These are phyloP conservation scores for Trichechus manatus DNA, from an alignment of 2,113 vertebrate species.

Conservation along the genomic window DNA sequence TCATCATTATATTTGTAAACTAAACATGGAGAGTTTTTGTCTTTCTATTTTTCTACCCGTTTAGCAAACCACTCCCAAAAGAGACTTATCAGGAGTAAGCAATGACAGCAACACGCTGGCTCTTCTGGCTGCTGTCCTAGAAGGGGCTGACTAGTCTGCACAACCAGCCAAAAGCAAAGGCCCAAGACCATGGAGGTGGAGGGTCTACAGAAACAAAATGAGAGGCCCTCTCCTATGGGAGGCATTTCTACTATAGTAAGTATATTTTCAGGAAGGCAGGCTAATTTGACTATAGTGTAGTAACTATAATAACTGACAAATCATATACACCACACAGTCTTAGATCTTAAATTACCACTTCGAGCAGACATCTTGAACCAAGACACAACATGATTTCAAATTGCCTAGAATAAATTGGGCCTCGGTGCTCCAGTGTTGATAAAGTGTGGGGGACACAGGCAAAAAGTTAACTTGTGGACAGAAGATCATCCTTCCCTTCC, in stretches of 20 bases:
- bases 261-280: background rate
- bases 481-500: constrained; percentile 34
- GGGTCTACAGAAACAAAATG: background rate
- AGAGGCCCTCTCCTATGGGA: background rate
- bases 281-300: background rate
- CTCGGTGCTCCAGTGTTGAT: background rate
- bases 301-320: constrained; percentile 4
- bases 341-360: constrained; percentile 13
- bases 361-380: constrained; percentile 5
- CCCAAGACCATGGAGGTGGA: too few species aligned
- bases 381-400: background rate
- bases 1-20: background rate
- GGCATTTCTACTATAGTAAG: background rate
- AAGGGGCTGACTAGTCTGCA: background rate
- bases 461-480: background rate
- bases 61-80: background rate
- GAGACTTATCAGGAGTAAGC: background rate
- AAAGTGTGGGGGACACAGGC: background rate
- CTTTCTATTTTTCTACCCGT: background rate
- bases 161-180: background rate
- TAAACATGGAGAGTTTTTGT: background rate
- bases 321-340: background rate
- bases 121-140: background rate
- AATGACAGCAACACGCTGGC: background rate
- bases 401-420: background rate